A percentile compares a stretch with the other conserved stretches of the same genome.
phyloP scores from a whole-genome alignment of 2,888 invertebrate species.

The Heliconius hortense region DNA sequence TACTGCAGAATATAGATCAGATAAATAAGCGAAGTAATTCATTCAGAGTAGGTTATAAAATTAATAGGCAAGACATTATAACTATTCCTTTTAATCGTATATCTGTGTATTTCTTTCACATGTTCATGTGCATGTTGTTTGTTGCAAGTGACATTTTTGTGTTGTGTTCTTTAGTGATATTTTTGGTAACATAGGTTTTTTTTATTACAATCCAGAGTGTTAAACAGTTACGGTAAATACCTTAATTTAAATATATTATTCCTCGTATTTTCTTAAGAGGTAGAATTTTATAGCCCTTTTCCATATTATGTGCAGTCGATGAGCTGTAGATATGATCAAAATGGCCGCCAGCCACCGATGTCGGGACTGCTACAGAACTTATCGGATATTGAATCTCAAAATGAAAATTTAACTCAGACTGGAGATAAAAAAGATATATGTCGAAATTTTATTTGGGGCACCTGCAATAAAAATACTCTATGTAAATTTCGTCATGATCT shows the following conservation, averaged over 20 bases:
- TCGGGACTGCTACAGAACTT: slow-evolving; percentile 48
- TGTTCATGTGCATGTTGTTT: not conserved
- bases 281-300: not conserved
- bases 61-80: not conserved
- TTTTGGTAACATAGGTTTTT: not conserved
- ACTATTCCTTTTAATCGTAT: not conserved
- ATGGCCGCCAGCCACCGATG: slow-evolving; percentile 62
- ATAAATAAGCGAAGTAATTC: too few relatives aligned
- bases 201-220: not conserved
- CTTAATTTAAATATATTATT: not conserved
- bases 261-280: not conserved
- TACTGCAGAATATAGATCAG: too few relatives aligned
- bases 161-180: too few relatives aligned
- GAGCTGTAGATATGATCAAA: slow-evolving; percentile 55
- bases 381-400: slow-evolving; percentile 36
- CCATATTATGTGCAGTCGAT: slow-evolving; percentile 48
- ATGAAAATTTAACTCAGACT: slow-evolving; percentile 40
- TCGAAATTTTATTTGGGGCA: slow-evolving; percentile 68
- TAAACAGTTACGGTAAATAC: slow-evolving; percentile 4
- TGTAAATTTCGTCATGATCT: slow-evolving; percentile 65
- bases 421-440: slow-evolving; percentile 53
- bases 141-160: not conserved
- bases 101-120: not conserved
- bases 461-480: slow-evolving; percentile 58
- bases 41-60: not conserved